Evolutionary conservation across 2,888 invertebrate species (phyloP).

Genomic region (Neuroscelio doddi): DNA sequence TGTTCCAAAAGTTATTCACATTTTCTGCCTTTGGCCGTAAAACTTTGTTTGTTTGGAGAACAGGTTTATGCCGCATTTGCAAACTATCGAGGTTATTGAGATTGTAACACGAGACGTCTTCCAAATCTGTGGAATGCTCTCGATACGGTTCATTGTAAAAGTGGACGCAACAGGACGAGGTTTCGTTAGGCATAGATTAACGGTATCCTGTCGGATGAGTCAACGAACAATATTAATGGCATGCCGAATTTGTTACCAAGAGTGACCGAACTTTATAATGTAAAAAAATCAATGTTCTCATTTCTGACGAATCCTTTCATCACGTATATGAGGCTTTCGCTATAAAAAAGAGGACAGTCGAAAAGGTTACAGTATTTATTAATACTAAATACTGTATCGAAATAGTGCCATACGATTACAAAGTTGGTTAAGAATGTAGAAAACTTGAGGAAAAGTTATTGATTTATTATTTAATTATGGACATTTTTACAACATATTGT

Average conservation of each 20-base stretch:
- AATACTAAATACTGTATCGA: too few species aligned
- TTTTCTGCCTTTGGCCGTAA: constrained; percentile 10
- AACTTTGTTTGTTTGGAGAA: constrained; percentile 20
- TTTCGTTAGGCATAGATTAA: constrained; percentile 33
- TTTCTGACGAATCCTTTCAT: constrained; percentile 8
- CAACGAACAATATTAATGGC: constrained; percentile 31
- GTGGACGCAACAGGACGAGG: constrained; percentile 29
- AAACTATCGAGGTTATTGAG: constrained; percentile 15
- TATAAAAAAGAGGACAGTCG: neutral
- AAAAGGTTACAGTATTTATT: constrained; percentile 1
- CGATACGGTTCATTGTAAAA: constrained; percentile 43
- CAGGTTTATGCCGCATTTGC: constrained; percentile 23
- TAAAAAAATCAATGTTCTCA: neutral
- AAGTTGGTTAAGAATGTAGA: neutral
- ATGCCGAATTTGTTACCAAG: constrained; percentile 13
- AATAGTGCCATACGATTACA: neutral
- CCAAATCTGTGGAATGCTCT: constrained; percentile 39
- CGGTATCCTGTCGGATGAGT: constrained; percentile 34
- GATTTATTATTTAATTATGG: neutral
- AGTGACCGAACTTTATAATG: constrained; percentile 4
- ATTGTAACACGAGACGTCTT: constrained; percentile 24
- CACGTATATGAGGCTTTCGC: neutral
- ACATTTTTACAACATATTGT: too few species aligned
- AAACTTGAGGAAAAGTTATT: neutral
- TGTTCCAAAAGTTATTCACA: too few species aligned